phyloP scores from a whole-genome alignment of 1,140 invertebrate genomes.

The Sminthurides bifidus region DNA sequence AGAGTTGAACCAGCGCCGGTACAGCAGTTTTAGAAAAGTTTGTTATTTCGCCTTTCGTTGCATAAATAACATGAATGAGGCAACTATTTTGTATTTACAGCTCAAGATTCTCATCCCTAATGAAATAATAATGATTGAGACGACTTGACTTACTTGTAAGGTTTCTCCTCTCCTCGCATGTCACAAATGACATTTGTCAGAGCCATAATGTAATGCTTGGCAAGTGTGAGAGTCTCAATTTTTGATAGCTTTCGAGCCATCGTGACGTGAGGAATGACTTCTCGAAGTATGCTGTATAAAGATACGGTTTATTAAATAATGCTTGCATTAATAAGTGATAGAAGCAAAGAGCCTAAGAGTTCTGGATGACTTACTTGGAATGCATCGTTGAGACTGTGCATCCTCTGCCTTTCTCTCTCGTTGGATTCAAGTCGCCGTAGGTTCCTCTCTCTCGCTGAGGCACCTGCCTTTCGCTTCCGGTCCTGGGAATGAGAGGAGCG shows the following conservation, averaged over 20 bases:
- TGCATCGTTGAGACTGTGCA: constrained; percentile 78
- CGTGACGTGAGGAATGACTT: constrained; percentile 77
- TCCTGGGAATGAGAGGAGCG: constrained; percentile 12
- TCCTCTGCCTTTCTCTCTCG: constrained; percentile 72
- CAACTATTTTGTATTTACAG: not conserved
- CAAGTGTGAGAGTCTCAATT: constrained; percentile 74
- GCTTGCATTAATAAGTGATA: not conserved
- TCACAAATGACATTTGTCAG: constrained; percentile 75
- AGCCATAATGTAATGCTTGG: constrained; percentile 83
- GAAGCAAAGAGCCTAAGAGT: not conserved
- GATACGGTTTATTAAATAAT: not conserved
- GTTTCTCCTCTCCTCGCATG: constrained; percentile 55
- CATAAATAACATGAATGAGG: not conserved
- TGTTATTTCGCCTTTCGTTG: no score
- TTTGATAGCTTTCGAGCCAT: constrained; percentile 72
- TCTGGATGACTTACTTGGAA: constrained; percentile 54
- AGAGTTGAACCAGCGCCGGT: not conserved
- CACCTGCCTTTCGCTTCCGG: constrained; percentile 53
- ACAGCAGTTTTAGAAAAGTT: no score
- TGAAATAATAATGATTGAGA: no score
- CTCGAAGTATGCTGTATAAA: constrained; percentile 55
- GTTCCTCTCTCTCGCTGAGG: constrained; percentile 67
- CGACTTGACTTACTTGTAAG: constrained; percentile 43
- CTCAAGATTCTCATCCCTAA: no score
- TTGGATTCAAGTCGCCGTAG: constrained; percentile 70